Conservation (phyloP, 2,888 invertebrate species). For the Erebia epiphron region DNA sequence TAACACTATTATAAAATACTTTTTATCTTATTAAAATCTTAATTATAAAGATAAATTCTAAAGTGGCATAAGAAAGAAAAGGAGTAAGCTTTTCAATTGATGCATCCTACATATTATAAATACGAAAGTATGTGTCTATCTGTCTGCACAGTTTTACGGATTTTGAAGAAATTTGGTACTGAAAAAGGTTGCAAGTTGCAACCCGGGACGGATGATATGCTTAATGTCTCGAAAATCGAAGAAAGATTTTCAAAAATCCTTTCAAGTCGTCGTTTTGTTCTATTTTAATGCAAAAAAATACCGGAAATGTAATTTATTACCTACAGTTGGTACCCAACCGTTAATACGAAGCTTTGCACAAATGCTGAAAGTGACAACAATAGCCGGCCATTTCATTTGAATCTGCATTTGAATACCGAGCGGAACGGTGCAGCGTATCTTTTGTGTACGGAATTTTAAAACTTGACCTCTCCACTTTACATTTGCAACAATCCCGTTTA, state of each 20-base stretch:
- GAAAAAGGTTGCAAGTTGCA: background rate
- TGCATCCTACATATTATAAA: too few relatives aligned
- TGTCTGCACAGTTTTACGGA: too few relatives aligned
- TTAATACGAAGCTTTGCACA: slow-evolving; percentile 19
- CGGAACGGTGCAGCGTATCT: slow-evolving; percentile 21
- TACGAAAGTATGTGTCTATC: too few relatives aligned
- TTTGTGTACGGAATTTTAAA: slow-evolving; percentile 24
- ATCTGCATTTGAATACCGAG: slow-evolving; percentile 23
- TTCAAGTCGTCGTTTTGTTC: too few relatives aligned
- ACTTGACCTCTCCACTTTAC: slow-evolving; percentile 23
- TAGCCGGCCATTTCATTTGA: slow-evolving; percentile 19
- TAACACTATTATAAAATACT: background rate
- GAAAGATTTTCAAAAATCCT: too few relatives aligned
- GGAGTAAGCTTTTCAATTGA: too few relatives aligned
- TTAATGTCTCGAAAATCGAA: too few relatives aligned
- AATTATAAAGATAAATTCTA: too few relatives aligned
- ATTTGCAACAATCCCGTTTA: slow-evolving; percentile 18
- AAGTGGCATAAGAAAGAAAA: too few relatives aligned
- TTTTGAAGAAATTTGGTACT: background rate
- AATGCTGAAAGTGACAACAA: slow-evolving; percentile 26
- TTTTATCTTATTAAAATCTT: too few relatives aligned
- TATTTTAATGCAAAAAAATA: background rate
- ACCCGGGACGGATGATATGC: too few relatives aligned
- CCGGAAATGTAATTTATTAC: background rate
- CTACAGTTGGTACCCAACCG: background rate